Percentiles rank a stretch among this genome's conserved stretches.
Conservation (phyloP, 64 coral and sea anemone species). For the Dendronephthya gigantea region DNA sequence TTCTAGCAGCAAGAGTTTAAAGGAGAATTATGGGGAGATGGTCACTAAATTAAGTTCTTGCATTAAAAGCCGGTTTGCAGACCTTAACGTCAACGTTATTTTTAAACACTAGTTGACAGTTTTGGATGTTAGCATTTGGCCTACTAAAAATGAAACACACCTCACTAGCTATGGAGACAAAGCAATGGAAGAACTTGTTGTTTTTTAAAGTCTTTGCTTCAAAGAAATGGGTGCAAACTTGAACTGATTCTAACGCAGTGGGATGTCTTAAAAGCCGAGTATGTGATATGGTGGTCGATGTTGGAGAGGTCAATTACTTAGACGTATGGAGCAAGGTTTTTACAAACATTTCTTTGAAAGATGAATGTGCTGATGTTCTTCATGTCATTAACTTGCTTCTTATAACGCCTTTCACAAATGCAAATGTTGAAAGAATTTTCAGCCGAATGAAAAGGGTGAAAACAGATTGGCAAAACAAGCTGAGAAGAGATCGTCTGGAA, state of each 20-base stretch:
- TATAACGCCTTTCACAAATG: constrained; percentile 24
- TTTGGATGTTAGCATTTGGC: background rate
- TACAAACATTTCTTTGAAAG: background rate
- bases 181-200: background rate
- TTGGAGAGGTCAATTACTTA: background rate
- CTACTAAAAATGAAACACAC: background rate
- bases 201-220: background rate
- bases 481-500: constrained; percentile 11
- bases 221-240: background rate
- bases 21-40: background rate
- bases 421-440: constrained; percentile 26
- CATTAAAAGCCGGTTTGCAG: background rate
- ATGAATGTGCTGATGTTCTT: background rate
- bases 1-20: background rate
- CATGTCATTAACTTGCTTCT: constrained; percentile 15
- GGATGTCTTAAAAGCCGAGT: background rate
- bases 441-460: constrained; percentile 33
- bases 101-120: background rate
- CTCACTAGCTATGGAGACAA: background rate
- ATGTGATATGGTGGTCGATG: background rate
- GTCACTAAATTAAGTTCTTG: background rate
- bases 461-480: constrained; percentile 23
- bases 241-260: background rate
- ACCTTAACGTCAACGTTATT: background rate
- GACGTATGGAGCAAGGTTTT: background rate